phyloP scores from a whole-genome alignment of 2,797 vertebrate genomes.

The Echiichthys vipera region DNA sequence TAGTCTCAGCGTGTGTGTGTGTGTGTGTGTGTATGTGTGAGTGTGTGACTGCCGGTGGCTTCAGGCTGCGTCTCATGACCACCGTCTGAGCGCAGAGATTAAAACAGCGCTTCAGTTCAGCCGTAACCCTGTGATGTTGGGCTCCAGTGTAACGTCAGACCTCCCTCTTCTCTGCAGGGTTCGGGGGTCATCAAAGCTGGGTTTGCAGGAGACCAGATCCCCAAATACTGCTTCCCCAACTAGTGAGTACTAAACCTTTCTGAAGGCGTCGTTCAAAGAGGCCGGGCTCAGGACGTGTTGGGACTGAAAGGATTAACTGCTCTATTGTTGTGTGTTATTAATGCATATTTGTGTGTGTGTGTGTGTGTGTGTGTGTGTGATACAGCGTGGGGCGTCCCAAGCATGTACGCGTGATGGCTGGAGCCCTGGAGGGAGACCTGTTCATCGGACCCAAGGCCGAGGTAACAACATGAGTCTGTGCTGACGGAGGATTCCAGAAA shows the following conservation, averaged over 20 bases:
- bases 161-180: constrained; percentile 79
- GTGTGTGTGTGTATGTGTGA: not conserved
- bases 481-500: not conserved
- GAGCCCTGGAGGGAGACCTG: constrained; percentile 91
- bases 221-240: constrained; percentile 94
- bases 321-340: not conserved
- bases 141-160: not conserved
- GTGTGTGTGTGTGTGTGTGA: constrained; percentile 22
- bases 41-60: constrained; percentile 59
- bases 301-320: too few relatives aligned
- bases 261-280: too few relatives aligned
- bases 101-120: not conserved
- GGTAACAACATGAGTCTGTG: too few relatives aligned
- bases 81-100: not conserved
- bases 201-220: constrained; percentile 94
- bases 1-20: too few relatives aligned
- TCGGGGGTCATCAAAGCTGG: constrained; percentile 93
- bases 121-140: not conserved
- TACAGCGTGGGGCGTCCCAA: constrained; percentile 92
- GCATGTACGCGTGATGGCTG: constrained; percentile 93
- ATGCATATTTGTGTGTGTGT: not conserved
- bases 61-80: constrained; percentile 78
- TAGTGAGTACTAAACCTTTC: constrained; percentile 83
- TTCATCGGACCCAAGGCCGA: constrained; percentile 95
- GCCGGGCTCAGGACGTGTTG: too few relatives aligned